A percentile compares a stretch with the other conserved stretches of the same genome.
Conservation (phyloP, 1,140 invertebrate genomes). For the Penaeus indicus region DNA sequence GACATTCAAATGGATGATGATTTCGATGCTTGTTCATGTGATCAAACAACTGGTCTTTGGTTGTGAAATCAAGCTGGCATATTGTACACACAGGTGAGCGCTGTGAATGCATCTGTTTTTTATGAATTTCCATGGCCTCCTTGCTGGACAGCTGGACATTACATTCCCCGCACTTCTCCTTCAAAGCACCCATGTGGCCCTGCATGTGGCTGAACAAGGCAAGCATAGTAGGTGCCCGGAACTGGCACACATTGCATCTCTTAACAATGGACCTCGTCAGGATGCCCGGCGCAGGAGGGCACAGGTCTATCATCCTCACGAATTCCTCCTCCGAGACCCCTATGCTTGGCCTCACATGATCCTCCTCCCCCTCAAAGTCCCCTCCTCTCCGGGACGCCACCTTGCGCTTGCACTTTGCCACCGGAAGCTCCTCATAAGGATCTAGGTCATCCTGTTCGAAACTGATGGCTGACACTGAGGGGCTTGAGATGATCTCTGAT, state of each 20-base stretch:
- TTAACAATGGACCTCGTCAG: slow-evolving; percentile 52
- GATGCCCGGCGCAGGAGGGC: slow-evolving; percentile 43
- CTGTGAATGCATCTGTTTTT: slow-evolving; percentile 54
- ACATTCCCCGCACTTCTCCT: slow-evolving; percentile 60
- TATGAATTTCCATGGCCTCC: slow-evolving; percentile 59
- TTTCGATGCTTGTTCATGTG: slow-evolving; percentile 65
- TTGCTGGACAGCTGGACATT: slow-evolving; percentile 59
- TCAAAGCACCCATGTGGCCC: slow-evolving; percentile 61
- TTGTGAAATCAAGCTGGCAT: slow-evolving; percentile 58
- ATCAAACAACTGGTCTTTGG: slow-evolving; percentile 65
- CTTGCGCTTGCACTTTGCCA: slow-evolving; percentile 36
- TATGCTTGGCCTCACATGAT: slow-evolving; percentile 43
- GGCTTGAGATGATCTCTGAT: slow-evolving; percentile 29
- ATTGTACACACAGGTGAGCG: slow-evolving; percentile 54
- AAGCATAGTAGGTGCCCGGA: slow-evolving; percentile 57
- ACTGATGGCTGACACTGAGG: slow-evolving; percentile 20
- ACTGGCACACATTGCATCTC: slow-evolving; percentile 59
- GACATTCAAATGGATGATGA: slow-evolving; percentile 61
- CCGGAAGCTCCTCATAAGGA: too few species aligned
- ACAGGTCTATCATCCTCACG: slow-evolving; percentile 60
- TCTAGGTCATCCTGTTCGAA: neutral
- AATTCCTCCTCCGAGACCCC: slow-evolving; percentile 62
- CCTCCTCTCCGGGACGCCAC: slow-evolving; percentile 24
- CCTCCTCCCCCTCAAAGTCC: slow-evolving; percentile 51
- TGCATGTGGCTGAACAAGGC: slow-evolving; percentile 63